Evolutionary conservation across 2,888 invertebrate species (phyloP).

Genomic region (Osedax frankpressi): DNA sequence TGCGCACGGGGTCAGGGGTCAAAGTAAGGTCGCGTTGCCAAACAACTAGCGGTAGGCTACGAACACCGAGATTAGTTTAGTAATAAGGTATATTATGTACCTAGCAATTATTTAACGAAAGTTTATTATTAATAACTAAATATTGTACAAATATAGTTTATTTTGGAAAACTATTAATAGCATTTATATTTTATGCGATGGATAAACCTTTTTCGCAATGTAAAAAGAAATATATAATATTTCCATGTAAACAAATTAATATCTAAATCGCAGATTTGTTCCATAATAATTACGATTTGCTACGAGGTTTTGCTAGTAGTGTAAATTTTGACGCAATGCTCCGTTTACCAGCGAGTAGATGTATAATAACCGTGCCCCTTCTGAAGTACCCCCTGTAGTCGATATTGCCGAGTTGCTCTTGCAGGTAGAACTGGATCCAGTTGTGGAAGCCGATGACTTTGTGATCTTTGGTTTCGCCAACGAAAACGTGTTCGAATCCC

Average conservation of each 20-base stretch:
- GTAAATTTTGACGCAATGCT: no score
- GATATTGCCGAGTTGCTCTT: constrained; percentile 42
- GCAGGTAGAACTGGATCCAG: constrained; percentile 46
- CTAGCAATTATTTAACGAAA: background rate
- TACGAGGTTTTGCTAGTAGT: background rate
- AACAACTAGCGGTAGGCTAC: background rate
- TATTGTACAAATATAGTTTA: no score
- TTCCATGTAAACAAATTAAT: no score
- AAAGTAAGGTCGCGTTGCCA: background rate
- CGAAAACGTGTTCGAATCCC: constrained; percentile 48
- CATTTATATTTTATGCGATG: no score
- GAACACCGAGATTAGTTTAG: background rate
- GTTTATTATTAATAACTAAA: no score
- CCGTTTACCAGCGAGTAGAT: no score
- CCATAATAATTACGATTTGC: no score
- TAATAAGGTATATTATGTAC: background rate
- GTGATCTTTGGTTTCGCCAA: constrained; percentile 40
- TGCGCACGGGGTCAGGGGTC: constrained; percentile 25
- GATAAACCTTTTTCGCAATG: background rate
- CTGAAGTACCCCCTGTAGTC: constrained; percentile 45
- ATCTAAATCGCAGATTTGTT: no score
- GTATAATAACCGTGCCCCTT: constrained; percentile 38
- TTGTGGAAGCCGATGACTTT: constrained; percentile 46
- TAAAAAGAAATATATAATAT: no score
- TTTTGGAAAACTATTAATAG: no score